These are phyloP conservation scores for Enteromius trimaculatus DNA, from an alignment of 2,797 vertebrate species.

Conservation along the genomic window DNA sequence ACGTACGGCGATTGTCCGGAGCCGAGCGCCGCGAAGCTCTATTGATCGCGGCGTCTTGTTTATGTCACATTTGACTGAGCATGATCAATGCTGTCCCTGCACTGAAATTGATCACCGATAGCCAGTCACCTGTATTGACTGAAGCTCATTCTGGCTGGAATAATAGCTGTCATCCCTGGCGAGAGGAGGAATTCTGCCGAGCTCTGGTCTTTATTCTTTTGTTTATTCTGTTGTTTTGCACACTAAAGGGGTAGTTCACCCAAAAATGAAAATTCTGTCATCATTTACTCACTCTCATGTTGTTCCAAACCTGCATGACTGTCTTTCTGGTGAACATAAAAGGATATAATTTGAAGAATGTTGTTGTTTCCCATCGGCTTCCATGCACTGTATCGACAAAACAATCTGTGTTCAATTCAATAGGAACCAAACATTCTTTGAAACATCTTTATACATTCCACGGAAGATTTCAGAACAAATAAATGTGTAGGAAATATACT, in stretches of 20 bases:
- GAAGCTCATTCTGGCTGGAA: constrained; percentile 70
- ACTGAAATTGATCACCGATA: constrained; percentile 81
- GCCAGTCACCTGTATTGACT: constrained; percentile 72
- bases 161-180: constrained; percentile 67
- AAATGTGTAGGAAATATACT: neutral
- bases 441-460: neutral
- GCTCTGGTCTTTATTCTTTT: constrained; percentile 53
- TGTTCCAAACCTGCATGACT: neutral
- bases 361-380: neutral
- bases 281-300: neutral
- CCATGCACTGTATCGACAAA: neutral
- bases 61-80: constrained; percentile 80
- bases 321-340: neutral
- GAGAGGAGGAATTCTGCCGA: constrained; percentile 63
- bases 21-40: constrained; percentile 65
- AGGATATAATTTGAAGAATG: neutral
- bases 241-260: neutral
- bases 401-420: neutral
- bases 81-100: constrained; percentile 77
- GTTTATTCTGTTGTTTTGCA: neutral
- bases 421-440: neutral
- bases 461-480: neutral
- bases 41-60: constrained; percentile 75
- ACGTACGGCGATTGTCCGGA: constrained; percentile 72
- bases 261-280: neutral